Evolutionary conservation across 2,888 invertebrate species (phyloP), one percentile per base, ranked within the genome.

Genomic region (Noctua pronuba): DNA sequence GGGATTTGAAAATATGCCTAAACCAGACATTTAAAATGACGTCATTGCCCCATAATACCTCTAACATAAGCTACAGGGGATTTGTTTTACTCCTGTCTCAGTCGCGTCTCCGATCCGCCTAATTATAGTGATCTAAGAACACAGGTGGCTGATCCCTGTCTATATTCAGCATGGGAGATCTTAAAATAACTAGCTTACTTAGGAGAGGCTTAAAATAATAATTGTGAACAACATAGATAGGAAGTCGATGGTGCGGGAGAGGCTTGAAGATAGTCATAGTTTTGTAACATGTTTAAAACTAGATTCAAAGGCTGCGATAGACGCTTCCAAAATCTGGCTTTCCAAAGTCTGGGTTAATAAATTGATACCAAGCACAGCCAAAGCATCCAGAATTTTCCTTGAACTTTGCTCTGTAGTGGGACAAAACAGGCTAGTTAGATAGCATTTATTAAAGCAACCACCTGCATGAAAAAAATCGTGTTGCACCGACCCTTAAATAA

Each of bases 121-220:
- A 82, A 82, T 72, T 72, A 77, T 77, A 67, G 73, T 75, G 69
- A 77, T 81, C 66, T 46, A 46, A 65, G 77, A 70, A 52, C 83
- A 82, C 77, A 83, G 83, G 83, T 83, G 82, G 73, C 71, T 77
- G 82, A 81, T 85, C 77, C 85, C 49, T 62, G 52, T 31, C 73
- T 77, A 82, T 74, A 77, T 77, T n/a, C 55, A 82, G 85, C 64
- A 35, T 62, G 28, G 52, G 21, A 8, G 28, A 11, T 49, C 52
- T n/a, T 16, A 46, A 75, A 82, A 84, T 82, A 84, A 69, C 71
- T 52, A 49, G 35, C 35, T 68, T 28, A 49, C 67, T 77, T 64
- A 58, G 35, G 38, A 35, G n/a, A 62, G 3, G 68, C 44, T 71
- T 69, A 70, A 69, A 73, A 82, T 82, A 68, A 79, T 67, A 58